Conservation (phyloP, 1,140 invertebrate genomes). For the Pygmarrhopalites habei region DNA sequence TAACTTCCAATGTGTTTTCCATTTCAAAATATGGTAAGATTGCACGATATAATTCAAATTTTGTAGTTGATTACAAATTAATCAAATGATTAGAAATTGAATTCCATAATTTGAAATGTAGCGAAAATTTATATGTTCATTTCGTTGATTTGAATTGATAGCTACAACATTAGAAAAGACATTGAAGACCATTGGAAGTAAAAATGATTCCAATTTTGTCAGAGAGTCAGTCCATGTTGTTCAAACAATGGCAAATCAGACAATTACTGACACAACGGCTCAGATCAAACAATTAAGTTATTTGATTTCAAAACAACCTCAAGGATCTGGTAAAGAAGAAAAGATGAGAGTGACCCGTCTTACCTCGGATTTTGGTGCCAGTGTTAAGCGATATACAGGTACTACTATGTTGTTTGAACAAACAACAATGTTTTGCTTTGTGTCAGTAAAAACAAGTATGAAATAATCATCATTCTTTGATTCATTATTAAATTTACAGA, state of each 20-base stretch:
- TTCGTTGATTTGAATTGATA: slow-evolving; percentile 7
- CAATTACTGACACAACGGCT: slow-evolving; percentile 62
- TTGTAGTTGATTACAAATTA: slow-evolving; percentile 46
- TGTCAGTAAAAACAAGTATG: too few relatives aligned
- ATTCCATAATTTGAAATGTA: background rate
- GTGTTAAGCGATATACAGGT: slow-evolving; percentile 70
- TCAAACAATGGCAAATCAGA: slow-evolving; percentile 67
- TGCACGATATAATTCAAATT: slow-evolving; percentile 3
- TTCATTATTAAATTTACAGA: too few relatives aligned
- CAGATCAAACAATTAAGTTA: slow-evolving; percentile 60
- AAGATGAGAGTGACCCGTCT: slow-evolving; percentile 75
- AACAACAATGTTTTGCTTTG: too few relatives aligned
- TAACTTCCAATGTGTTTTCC: slow-evolving; percentile 68
- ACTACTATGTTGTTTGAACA: too few relatives aligned
- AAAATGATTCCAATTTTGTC: slow-evolving; percentile 59
- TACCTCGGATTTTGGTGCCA: slow-evolving; percentile 68
- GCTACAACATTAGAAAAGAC: slow-evolving; percentile 57
- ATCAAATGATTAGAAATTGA: slow-evolving; percentile 45
- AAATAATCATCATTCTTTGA: too few relatives aligned
- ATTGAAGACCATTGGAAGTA: slow-evolving; percentile 65
- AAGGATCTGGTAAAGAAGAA: slow-evolving; percentile 55
- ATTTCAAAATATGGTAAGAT: slow-evolving; percentile 45
- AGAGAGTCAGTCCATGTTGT: slow-evolving; percentile 65
- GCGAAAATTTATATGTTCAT: background rate
- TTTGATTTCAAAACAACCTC: background rate